Evolutionary conservation across 2,888 invertebrate genomes (phyloP), one percentile per base, ranked within the genome.

Genomic region (Xestia ashworthii): DNA sequence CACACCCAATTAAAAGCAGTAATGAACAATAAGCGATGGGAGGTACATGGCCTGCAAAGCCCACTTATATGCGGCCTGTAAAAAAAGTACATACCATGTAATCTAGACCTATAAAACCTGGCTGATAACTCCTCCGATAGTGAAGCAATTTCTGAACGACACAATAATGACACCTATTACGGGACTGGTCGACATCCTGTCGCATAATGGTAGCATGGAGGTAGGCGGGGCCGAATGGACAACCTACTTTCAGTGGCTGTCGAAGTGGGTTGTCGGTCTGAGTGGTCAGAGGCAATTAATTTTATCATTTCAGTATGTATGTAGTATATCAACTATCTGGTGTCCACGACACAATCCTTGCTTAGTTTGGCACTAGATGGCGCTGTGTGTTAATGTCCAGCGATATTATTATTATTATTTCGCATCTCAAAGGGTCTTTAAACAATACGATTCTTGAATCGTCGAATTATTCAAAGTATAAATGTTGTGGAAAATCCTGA

Each of bases 141-240:
- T 94, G 90, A 93, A 95, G 95, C 96, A 96, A 96, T 96, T 96
- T 96, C 96, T 94, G 95, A 93, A 94, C 95, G 95, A 95, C 95
- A 94, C 93, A 91, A 92, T 96, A 96, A 96, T 96, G 96, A 96
- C 96, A 96, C 93, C 95, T 95, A 96, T 96, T 96, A 96, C 91
- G 88, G 89, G 91, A 91, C 89, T 91, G 91, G 85, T 85, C 94
- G 92, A 90, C 94, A 92, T 93, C 94, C 94, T 96, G 96, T 95
- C 96, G 95, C 95, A 94, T 95, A 95, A 93, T 93, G 90, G 92
- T 90, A 85, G 88, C 88, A 76, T 86, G 90, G 86, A 86, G 91
- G 84, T 84, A 81, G 88, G 85, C 84, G 88, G 82, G 91, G 90
- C 89, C 83, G 88, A 88, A 84, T 88, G 91, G 92, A 93, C 94